phyloP scores from a whole-genome alignment of 2,888 invertebrate species.

The Flexamia atlantica region DNA sequence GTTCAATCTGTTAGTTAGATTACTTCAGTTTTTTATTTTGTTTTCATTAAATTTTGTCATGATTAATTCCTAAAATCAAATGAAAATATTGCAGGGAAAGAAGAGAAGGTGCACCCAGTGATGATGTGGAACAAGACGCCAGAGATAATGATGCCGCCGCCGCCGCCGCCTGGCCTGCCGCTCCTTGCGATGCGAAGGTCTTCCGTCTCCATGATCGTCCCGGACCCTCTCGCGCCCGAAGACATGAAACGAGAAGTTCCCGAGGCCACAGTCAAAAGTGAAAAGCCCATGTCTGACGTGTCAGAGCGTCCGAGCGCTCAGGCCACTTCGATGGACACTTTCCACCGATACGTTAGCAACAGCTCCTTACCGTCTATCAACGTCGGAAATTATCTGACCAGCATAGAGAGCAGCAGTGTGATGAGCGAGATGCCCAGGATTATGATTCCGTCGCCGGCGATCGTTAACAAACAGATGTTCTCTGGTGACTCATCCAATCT shows the following conservation, averaged over 20 bases:
- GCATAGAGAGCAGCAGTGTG: conserved; percentile 40
- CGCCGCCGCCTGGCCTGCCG: conserved; percentile 80
- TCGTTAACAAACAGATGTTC: conserved; percentile 40
- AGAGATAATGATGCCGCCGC: conserved; percentile 70
- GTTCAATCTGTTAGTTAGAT: no score
- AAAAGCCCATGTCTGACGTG: conserved; percentile 66
- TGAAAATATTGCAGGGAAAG: conserved; percentile 66
- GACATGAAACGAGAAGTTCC: conserved; percentile 66
- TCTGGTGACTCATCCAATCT: conserved; percentile 42
- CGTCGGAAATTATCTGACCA: conserved; percentile 61
- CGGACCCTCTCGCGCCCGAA: conserved; percentile 67
- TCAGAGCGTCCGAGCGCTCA: conserved; percentile 75
- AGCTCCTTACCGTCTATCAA: conserved; percentile 57
- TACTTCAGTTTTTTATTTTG: no score
- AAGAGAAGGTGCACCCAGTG: conserved; percentile 65
- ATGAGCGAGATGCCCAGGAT: conserved; percentile 54
- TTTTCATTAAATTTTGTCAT: no score
- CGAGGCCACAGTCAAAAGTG: conserved; percentile 7
- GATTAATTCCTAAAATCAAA: no score
- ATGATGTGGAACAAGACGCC: conserved; percentile 65
- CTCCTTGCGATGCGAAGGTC: conserved; percentile 82
- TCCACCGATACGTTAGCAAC: conserved; percentile 75
- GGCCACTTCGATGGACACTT: conserved; percentile 78
- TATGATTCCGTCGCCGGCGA: conserved; percentile 39
- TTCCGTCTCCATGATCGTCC: conserved; percentile 60